Evolutionary conservation across 2,888 invertebrate genomes (phyloP).

Genomic region (Mythimna pallens): DNA sequence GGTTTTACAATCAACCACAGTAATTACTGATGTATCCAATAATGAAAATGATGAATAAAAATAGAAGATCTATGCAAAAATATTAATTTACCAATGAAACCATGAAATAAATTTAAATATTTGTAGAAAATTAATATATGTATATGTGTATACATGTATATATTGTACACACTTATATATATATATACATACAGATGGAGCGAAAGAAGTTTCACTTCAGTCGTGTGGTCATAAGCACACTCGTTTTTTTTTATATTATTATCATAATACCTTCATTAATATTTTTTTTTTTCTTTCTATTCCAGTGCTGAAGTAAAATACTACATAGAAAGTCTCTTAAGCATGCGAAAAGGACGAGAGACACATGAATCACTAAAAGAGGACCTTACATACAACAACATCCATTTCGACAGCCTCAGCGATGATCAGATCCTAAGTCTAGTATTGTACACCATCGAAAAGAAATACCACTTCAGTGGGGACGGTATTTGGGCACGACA

Average conservation of each 20-base stretch:
- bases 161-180: too few species aligned
- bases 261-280: neutral
- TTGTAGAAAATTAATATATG: too few species aligned
- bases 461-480: slow-evolving; percentile 93
- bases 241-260: neutral
- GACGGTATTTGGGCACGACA: slow-evolving; percentile 92
- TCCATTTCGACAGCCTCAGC: slow-evolving; percentile 75
- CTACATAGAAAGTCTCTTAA: slow-evolving; percentile 73
- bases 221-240: too few species aligned
- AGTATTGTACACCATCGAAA: slow-evolving; percentile 93
- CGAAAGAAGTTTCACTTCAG: too few species aligned
- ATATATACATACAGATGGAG: too few species aligned
- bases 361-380: slow-evolving; percentile 47
- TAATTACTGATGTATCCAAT: too few species aligned
- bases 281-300: slow-evolving; percentile 34
- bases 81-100: too few species aligned
- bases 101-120: too few species aligned
- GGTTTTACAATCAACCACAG: too few species aligned
- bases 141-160: too few species aligned
- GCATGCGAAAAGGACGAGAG: slow-evolving; percentile 57
- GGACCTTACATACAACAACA: slow-evolving; percentile 72
- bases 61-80: too few species aligned
- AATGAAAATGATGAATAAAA: too few species aligned
- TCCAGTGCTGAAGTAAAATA: slow-evolving; percentile 78
- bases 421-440: slow-evolving; percentile 91